These are phyloP conservation scores for Polydesmus complanatus DNA, from an alignment of 2,888 invertebrate species.

Conservation along the genomic window DNA sequence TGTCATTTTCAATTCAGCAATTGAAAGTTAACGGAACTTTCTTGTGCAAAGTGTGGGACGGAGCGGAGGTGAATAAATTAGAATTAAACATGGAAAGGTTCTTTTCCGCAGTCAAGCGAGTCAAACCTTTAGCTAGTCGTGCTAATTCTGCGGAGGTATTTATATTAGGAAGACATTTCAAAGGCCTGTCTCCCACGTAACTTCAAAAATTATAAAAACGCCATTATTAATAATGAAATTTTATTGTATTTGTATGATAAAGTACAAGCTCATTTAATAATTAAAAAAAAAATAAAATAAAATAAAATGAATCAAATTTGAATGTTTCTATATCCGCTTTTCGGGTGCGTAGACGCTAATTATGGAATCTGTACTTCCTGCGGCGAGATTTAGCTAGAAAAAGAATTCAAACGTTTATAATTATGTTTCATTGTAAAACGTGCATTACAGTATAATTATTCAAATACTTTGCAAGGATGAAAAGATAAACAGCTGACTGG, in stretches of 20 bases:
- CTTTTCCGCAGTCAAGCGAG: conserved; percentile 22
- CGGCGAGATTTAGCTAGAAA: conserved; percentile 48
- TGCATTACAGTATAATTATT: background rate
- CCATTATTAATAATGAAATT: too few relatives aligned
- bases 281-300: background rate
- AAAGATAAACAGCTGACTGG: conserved; percentile 77
- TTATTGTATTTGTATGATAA: too few relatives aligned
- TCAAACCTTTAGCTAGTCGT: conserved; percentile 28
- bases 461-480: conserved; percentile 67
- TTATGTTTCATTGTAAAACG: background rate
- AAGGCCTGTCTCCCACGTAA: background rate
- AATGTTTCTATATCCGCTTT: conserved; percentile 1
- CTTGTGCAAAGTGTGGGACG: conserved; percentile 29
- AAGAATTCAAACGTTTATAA: background rate
- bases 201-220: too few relatives aligned
- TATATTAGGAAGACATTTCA: conserved; percentile 20
- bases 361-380: conserved; percentile 71
- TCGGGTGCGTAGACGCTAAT: conserved; percentile 56
- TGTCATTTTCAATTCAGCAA: conserved; percentile 20
- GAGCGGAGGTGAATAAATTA: conserved; percentile 15
- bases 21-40: conserved; percentile 19
- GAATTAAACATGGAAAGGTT: conserved; percentile 20
- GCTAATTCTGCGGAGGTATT: conserved; percentile 28
- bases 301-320: background rate
- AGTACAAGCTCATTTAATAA: too few relatives aligned